Evolutionary conservation across 2,113 vertebrate species (phyloP), one percentile per base, ranked within the genome.

Genomic region (Tragelaphus scriptus): DNA sequence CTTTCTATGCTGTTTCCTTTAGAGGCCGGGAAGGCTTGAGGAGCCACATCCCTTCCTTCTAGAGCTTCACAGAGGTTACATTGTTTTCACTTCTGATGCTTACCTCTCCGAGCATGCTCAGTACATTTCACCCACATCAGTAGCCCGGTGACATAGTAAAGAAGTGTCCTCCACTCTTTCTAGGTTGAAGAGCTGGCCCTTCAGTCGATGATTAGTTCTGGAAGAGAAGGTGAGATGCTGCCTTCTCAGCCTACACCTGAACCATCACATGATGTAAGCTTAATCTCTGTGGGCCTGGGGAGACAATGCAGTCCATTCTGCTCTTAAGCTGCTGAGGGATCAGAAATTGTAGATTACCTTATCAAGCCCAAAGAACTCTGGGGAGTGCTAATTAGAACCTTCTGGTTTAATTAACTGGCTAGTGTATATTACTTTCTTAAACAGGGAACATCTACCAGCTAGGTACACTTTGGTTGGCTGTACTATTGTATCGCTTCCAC

Each of bases 161-260:
- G 65, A 86, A 82, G 12, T 92, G 49, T 86, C 15, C 6, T 90
- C 44, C 23, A 32, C 53, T 84, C 55, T 36, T 61, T 26, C 49
- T 97, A 99, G 99, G 98, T 99, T 97, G 99, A 99, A 71, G 99
- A 99, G 95, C 71, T 99, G 96, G 99, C 99, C 1, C 98, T 99
- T n/a, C 99, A 98, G 44, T 99, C 99, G 6, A 98, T 99, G 98
- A 99, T 99, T 95, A 97, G 68, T 15, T 95, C 98, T 40, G 1
- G 97, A 6, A 98, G 97, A 95, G 98, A 97, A 59, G 84, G 84
- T 12, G 87, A 32, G 2, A 15, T 93, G 0, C 59, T 1, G 0
- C 6, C 98, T 12, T 77, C 98, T 11, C 5, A 97, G 0, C 80
- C 91, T 0, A 17, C 6, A 0, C 80, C 88, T 0, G 97, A 98